phyloP scores from a whole-genome alignment of 2,888 invertebrate species.

The Venusia cambrica region DNA sequence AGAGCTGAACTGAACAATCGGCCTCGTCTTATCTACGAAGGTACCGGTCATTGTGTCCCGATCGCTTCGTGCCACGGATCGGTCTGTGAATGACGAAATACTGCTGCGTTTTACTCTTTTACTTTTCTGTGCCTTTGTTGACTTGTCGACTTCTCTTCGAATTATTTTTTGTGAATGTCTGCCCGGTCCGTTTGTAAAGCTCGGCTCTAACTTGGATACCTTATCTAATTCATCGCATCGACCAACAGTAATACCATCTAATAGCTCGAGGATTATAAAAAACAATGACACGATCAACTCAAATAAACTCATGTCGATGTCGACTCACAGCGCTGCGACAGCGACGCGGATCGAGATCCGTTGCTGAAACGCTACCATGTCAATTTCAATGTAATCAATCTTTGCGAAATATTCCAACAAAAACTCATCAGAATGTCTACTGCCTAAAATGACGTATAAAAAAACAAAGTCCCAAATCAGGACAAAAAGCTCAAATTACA shows the following conservation, averaged over 20 bases:
- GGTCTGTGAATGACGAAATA: constrained; percentile 67
- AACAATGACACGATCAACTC: constrained; percentile 39
- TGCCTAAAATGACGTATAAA: constrained; percentile 39
- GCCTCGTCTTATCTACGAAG: constrained; percentile 73
- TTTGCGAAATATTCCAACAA: constrained; percentile 53
- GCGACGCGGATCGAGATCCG: constrained; percentile 29
- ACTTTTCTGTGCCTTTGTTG: constrained; percentile 67
- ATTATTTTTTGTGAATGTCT: constrained; percentile 67
- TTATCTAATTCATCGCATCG: constrained; percentile 70
- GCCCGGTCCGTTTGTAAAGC: constrained; percentile 61
- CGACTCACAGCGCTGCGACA: constrained; percentile 28
- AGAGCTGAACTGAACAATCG: constrained; percentile 67
- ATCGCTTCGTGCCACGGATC: constrained; percentile 64
- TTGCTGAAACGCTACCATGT: constrained; percentile 41
- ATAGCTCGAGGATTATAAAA: constrained; percentile 39
- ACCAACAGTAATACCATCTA: constrained; percentile 39
- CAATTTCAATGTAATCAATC: constrained; percentile 52
- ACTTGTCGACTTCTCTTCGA: constrained; percentile 68
- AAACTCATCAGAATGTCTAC: constrained; percentile 49
- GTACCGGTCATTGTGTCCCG: constrained; percentile 69
- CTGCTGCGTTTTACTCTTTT: constrained; percentile 66
- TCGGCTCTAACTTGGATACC: constrained; percentile 64
- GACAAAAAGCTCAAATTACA: constrained; percentile 51
- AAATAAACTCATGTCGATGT: constrained; percentile 33
- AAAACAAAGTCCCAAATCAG: constrained; percentile 42